These are phyloP conservation scores for Hormaphis cornu DNA, from an alignment of 1,140 invertebrate genomes.

Conservation along the genomic window DNA sequence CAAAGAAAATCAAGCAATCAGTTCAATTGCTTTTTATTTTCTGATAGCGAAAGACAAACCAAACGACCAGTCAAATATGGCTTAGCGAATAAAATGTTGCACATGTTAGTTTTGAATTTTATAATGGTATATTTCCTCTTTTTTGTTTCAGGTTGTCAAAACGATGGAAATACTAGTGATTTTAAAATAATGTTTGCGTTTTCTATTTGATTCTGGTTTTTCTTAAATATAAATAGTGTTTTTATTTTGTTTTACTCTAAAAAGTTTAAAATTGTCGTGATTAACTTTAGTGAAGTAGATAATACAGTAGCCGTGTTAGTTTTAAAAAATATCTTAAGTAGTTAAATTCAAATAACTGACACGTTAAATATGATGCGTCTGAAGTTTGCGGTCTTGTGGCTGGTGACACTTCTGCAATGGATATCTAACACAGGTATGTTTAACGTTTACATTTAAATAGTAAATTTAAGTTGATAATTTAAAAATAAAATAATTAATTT, in stretches of 20 bases:
- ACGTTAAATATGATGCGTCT: not conserved
- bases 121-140: no score
- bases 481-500: no score
- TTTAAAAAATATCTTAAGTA: not conserved
- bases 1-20: no score
- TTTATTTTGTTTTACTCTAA: no score
- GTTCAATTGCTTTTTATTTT: no score
- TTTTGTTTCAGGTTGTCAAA: not conserved
- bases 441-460: not conserved
- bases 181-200: not conserved
- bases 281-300: not conserved
- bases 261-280: not conserved
- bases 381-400: not conserved
- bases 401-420: slow-evolving; percentile 7
- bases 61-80: no score
- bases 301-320: not conserved
- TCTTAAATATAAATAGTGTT: no score
- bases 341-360: not conserved
- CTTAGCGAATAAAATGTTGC: no score
- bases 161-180: not conserved
- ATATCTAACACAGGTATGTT: slow-evolving; percentile 4
- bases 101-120: no score
- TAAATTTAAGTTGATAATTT: no score
- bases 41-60: no score
- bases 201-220: not conserved